Base-by-base conservation (phyloP, 2,113 vertebrate species). In the Calyptommatus sinebrachiatus region DNA sequence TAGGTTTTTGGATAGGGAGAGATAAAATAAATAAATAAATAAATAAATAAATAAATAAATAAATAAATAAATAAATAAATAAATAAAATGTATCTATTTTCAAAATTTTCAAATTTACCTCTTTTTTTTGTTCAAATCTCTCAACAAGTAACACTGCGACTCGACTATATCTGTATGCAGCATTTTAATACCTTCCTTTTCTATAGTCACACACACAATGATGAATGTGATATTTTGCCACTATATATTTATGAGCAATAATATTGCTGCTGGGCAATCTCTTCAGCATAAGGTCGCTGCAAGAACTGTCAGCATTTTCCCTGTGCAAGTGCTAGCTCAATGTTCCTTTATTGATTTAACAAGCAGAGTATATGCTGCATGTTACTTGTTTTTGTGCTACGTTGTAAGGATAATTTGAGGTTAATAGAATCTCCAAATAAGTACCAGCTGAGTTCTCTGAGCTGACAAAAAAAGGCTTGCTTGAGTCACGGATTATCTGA, bases 301-400 rank as follows among this genome's bases (percentile, higher is more conserved):
- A 35, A 71, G 85, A 86, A 81, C 41, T 83, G 76, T 61, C 69
- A 85, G 14, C 16, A 77, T 84, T 82, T 88, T 81, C 29, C 2
- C 69, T 78, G 12, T 67, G 67, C 1, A 16, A 88, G 83, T 16
- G 8, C 14, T 31, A 81, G 26, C 31, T 78, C 67, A 28, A 68
- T 86, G 73, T 88, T 85, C n/a, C 79, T 70, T 7, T 85, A 86
- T 80, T 79, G 76, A 87, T 90, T 90, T 72, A 86, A 76, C 80
- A 82, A 84, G 66, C 71, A 72, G 1, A 5, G 45, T 70, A 57
- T 80, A 84, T 80, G 71, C 24, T 84, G 41, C n/a, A 31, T 4
- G 53, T 76, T 85, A 80, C n/a, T 65, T 77, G 45, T 82, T 83
- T 80, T 0, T 70, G 18, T 80, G 45, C 28, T 87, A 53, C 79